Percentiles rank a stretch among this genome's conserved stretches.
These are phyloP conservation scores for Notarius quadriscutis DNA, from an alignment of 2,113 vertebrate genomes.

Conservation along the genomic window DNA sequence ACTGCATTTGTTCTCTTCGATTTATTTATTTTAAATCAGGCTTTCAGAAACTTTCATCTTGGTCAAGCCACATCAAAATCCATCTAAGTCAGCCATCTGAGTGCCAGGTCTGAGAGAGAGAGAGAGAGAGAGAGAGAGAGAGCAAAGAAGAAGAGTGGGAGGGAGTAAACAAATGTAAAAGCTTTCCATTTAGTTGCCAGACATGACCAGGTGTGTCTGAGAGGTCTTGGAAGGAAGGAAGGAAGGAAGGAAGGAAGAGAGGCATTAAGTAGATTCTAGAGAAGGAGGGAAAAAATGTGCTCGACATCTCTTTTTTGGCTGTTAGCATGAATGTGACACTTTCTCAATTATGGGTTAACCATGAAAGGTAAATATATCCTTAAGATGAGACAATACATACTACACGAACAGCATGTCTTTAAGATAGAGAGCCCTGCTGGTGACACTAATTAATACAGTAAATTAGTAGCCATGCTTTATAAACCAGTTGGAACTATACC, in stretches of 20 bases:
- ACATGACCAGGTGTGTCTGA: slow-evolving; percentile 27
- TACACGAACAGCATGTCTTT: neutral
- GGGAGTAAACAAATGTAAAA: slow-evolving; percentile 35
- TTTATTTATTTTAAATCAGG: slow-evolving; percentile 59
- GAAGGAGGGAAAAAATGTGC: neutral
- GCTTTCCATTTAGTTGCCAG: slow-evolving; percentile 22
- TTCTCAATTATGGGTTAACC: neutral
- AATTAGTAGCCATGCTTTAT: neutral
- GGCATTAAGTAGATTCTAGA: neutral
- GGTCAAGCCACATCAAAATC: neutral
- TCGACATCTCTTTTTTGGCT: neutral
- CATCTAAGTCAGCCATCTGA: slow-evolving; percentile 10
- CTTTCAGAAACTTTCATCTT: slow-evolving; percentile 26
- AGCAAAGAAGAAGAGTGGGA: neutral
- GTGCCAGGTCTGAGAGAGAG: neutral
- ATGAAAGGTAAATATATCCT: neutral
- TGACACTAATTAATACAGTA: neutral
- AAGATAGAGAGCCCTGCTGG: neutral
- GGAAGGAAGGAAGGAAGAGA: neutral
- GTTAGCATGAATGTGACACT: neutral
- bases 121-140: neutral
- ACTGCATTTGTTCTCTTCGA: slow-evolving; percentile 16
- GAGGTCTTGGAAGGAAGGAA: slow-evolving; percentile 4
- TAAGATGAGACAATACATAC: neutral
- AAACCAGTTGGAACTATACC: neutral